Percentiles rank a stretch among this genome's conserved stretches.
Conservation (phyloP, 2,797 vertebrate genomes). For the Phalanger gymnotis region DNA sequence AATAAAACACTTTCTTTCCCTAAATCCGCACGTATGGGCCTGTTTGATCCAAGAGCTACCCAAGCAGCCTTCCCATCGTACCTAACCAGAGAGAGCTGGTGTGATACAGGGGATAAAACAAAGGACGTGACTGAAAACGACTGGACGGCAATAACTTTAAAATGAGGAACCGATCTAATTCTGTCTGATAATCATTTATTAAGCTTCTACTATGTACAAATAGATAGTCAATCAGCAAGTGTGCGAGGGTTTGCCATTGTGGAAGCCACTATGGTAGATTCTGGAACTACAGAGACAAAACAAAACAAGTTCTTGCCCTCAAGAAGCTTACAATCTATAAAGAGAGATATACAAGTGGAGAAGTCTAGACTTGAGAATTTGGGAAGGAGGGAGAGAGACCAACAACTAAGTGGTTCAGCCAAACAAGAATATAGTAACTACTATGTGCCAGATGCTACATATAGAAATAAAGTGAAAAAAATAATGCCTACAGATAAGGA, state of each 20-base stretch:
- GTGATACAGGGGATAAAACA: background rate
- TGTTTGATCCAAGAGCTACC: background rate
- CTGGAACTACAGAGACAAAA: background rate
- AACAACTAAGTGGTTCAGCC: background rate
- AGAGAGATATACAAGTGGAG: background rate
- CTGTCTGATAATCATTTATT: background rate
- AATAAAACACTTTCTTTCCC: background rate
- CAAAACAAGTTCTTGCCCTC: background rate
- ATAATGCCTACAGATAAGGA: background rate
- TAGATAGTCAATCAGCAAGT: background rate
- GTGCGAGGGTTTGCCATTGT: background rate
- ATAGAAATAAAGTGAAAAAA: background rate
- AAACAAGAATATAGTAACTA: background rate
- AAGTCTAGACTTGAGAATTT: background rate
- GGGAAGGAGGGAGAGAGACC: background rate
- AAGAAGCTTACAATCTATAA: background rate
- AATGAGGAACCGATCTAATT: background rate
- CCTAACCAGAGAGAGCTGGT: background rate
- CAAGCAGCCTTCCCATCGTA: background rate
- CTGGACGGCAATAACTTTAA: background rate
- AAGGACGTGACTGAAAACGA: background rate
- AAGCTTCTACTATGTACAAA: background rate
- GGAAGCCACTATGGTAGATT: background rate
- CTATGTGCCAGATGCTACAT: background rate
- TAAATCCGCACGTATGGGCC: background rate